Evolutionary conservation across 2,888 invertebrate genomes (phyloP), one percentile per base, ranked within the genome.

Genomic region (Pogonocherus hispidulus): DNA sequence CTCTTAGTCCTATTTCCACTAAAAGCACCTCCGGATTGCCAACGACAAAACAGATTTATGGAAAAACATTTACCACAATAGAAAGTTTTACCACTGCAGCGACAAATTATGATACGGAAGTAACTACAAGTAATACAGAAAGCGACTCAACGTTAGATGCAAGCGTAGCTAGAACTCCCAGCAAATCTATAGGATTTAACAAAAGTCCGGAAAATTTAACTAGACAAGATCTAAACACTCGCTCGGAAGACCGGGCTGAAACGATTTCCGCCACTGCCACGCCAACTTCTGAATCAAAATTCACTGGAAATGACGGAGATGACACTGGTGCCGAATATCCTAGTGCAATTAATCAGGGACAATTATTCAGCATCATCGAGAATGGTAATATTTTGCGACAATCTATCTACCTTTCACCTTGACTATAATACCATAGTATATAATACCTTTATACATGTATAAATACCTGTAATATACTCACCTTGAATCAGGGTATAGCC

Each of bases 311-410:
- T 9, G 35, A 27, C 9, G 37, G 27, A 27, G 63, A 60, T n/a
- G 63, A 60, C 11, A 37, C 32, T 9, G 49, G 67, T 14, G 82
- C 77, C 2, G 86, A 85, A 67, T 85, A 82, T 76, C 82, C 85
- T 0, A 83, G 83, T 63, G 84, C 82, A 27, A 85, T 86, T 63
- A 84, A 79, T 74, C 86, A 86, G 72, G 86, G 86, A 32, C 86
- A 86, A 74, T 74, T 86, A 22, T 86, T 86, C 71, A 84, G 85
- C 66, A 84, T 86, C 41, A 84, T 85, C 23, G 85, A 84, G 72
- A 85, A 86, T 73, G 86, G 82, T 81, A 75, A 72, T 67, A 32
- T 20, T 18, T 8, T 47, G 11, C 19, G 11, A 41, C 5, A n/a
- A 41, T 4, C 2, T 41, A 41, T 16, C 16, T 27, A 27, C 3